Evolutionary conservation across 37 sponge, comb jelly and placozoan genomes (phyloP).

Genomic region (Dysidea cf. avara): DNA sequence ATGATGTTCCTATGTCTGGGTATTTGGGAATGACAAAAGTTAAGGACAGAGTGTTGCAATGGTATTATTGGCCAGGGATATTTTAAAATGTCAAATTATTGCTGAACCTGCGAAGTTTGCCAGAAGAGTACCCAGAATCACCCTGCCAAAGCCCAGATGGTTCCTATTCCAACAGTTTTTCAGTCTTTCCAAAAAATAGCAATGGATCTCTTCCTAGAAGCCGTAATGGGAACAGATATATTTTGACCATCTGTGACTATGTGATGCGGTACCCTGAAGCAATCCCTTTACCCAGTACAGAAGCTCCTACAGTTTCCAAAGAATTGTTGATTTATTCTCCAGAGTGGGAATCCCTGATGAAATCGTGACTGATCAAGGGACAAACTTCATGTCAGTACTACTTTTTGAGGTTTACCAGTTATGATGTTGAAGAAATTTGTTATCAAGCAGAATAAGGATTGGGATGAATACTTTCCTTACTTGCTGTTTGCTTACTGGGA

Average conservation of each 20-base stretch:
- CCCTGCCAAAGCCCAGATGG: conserved; percentile 8
- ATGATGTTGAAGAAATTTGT: too few relatives aligned
- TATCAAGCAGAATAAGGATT: background rate
- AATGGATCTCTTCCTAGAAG: conserved; percentile 42
- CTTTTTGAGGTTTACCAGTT: conserved; percentile 22
- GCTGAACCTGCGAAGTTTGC: conserved; percentile 12
- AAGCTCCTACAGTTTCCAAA: conserved; percentile 15
- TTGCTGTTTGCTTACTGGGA: background rate
- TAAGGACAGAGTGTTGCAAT: conserved; percentile 10
- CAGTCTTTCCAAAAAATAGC: conserved; percentile 33
- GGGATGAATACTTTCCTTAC: conserved; percentile 9
- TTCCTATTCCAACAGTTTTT: conserved; percentile 20
- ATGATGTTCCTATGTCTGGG: conserved; percentile 15
- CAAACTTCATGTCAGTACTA: conserved; percentile 24
- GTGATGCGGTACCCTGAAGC: conserved; percentile 35
- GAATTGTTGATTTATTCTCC: conserved; percentile 16
- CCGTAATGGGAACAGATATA: conserved; percentile 20
- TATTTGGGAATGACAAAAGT: conserved; percentile 14
- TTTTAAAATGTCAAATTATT: conserved; percentile 9
- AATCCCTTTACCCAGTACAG: conserved; percentile 16
- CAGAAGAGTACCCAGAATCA: background rate
- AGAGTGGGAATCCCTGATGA: conserved; percentile 28
- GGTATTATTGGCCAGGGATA: conserved; percentile 33
- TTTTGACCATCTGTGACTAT: conserved; percentile 38
- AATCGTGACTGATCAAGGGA: conserved; percentile 28